phyloP scores from a whole-genome alignment of 2,113 vertebrate genomes.

The Perca flavescens region DNA sequence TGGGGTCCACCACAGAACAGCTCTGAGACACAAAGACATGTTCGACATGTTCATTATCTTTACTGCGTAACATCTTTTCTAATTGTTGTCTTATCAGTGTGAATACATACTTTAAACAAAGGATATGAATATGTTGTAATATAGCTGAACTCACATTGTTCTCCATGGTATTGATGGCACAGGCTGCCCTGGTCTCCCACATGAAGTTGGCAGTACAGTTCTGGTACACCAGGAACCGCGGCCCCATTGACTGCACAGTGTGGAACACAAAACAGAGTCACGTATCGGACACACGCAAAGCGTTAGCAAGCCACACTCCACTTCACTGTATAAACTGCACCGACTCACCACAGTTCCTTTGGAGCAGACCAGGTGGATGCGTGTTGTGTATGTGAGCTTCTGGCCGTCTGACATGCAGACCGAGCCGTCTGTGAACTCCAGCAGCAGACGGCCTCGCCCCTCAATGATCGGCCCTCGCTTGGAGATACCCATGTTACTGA shows the following conservation, averaged over 20 bases:
- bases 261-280: neutral
- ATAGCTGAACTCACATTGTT: constrained; percentile 81
- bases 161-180: constrained; percentile 85
- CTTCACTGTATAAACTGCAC: neutral
- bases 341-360: constrained; percentile 85
- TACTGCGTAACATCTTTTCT: neutral
- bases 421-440: constrained; percentile 91
- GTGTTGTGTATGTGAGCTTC: constrained; percentile 84
- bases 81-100: neutral
- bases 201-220: constrained; percentile 91
- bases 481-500: constrained; percentile 92
- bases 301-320: accelerated
- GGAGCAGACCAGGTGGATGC: constrained; percentile 91
- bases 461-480: constrained; percentile 86
- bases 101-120: neutral
- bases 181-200: constrained; percentile 95
- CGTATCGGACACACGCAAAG: neutral
- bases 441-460: constrained; percentile 84
- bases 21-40: constrained; percentile 74
- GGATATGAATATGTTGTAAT: neutral
- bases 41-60: neutral
- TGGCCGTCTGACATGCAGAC: constrained; percentile 83
- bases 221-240: constrained; percentile 86
- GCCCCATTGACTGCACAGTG: constrained; percentile 84
- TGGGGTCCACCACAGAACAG: constrained; percentile 90